Percentiles rank a stretch among this genome's conserved stretches.
phyloP scores from a whole-genome alignment of 2,888 invertebrate species.

The Nudaria mundana region DNA sequence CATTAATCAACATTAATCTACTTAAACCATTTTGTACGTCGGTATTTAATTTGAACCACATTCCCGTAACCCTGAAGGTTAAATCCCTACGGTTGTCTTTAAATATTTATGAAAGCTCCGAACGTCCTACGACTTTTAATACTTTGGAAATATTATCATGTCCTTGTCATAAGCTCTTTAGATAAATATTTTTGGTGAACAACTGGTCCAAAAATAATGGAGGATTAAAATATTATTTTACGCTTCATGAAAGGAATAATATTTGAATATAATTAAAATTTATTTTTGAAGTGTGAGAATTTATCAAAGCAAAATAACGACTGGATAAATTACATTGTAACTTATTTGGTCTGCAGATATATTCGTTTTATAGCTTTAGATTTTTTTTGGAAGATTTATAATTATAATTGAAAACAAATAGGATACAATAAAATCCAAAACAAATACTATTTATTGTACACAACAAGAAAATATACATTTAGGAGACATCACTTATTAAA shows the following conservation, averaged over 20 bases:
- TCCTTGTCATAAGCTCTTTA: conserved; percentile 49
- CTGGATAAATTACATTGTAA: conserved; percentile 59
- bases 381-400: conserved; percentile 27
- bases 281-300: conserved; percentile 50
- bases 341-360: conserved; percentile 50
- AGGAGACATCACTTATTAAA: too few relatives aligned
- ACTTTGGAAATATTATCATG: conserved; percentile 60
- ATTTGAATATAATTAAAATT: not conserved
- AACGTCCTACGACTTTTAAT: conserved; percentile 62
- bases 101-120: conserved; percentile 67
- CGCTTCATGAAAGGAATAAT: not conserved
- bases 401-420: not conserved
- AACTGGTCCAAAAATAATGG: conserved; percentile 28
- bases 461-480: too few relatives aligned
- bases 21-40: not conserved
- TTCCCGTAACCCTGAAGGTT: conserved; percentile 53
- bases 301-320: conserved; percentile 11
- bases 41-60: conserved; percentile 25
- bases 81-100: conserved; percentile 63
- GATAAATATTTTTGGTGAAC: conserved; percentile 42
- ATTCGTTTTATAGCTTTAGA: conserved; percentile 69
- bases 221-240: conserved; percentile 15
- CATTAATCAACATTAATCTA: not conserved
- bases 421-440: too few relatives aligned
- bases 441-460: too few relatives aligned